A percentile compares a stretch with the other conserved stretches of the same genome.
These are phyloP conservation scores for Eira barbara DNA, from an alignment of 2,113 vertebrate genomes.

Conservation along the genomic window DNA sequence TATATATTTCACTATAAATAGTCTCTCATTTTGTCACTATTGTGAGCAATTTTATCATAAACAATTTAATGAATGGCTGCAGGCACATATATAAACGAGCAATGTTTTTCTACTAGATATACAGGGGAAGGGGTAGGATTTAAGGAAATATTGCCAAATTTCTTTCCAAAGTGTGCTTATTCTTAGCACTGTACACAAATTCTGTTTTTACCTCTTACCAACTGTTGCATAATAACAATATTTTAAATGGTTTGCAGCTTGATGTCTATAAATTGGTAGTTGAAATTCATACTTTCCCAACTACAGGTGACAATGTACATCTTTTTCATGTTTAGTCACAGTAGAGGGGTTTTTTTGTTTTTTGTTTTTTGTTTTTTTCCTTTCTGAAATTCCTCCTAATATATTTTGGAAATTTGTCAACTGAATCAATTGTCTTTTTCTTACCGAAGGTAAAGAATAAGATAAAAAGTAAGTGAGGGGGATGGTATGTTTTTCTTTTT, in stretches of 20 bases:
- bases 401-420: not conserved
- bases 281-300: not conserved
- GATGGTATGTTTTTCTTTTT: not conserved
- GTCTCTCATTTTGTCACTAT: not conserved
- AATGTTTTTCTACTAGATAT: not conserved
- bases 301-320: not conserved
- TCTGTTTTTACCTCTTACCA: not conserved
- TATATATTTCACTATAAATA: not conserved
- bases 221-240: not conserved
- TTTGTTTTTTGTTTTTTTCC: not conserved
- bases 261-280: not conserved
- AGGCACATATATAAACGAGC: not conserved
- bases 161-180: not conserved
- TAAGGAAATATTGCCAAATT: not conserved
- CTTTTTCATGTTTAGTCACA: not conserved
- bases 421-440: not conserved
- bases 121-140: not conserved
- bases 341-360: not conserved
- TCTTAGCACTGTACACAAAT: not conserved
- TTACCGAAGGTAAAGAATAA: not conserved
- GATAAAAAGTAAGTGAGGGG: not conserved
- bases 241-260: not conserved
- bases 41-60: not conserved
- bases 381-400: not conserved
- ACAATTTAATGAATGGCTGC: not conserved